Conservation (phyloP, 2,888 invertebrate genomes). For the Uloborus plumipes region DNA sequence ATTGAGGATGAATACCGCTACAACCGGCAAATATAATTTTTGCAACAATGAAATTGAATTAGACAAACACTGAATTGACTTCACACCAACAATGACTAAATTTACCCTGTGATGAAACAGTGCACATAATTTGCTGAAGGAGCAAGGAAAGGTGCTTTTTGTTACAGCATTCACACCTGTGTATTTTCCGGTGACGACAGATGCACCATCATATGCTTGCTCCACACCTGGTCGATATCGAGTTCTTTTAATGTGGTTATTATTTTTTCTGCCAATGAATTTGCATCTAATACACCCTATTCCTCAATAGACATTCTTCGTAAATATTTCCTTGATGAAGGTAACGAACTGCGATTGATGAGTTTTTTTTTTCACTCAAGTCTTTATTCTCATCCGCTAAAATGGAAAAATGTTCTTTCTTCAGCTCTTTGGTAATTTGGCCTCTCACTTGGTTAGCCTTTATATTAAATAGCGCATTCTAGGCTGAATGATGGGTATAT, state of each 20-base stretch:
- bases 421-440: background rate
- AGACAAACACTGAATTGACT: background rate
- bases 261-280: background rate
- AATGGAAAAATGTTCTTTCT: constrained; percentile 7
- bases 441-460: constrained; percentile 5
- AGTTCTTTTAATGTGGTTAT: background rate
- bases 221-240: background rate
- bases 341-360: constrained; percentile 3
- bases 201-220: constrained; percentile 20
- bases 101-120: constrained; percentile 28
- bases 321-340: constrained; percentile 1
- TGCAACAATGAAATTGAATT: constrained; percentile 9
- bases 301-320: constrained; percentile 12
- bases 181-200: constrained; percentile 11
- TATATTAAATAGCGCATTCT: constrained; percentile 12
- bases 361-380: constrained; percentile 2
- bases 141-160: constrained; percentile 5
- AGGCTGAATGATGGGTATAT: constrained; percentile 17
- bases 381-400: constrained; percentile 21
- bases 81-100: constrained; percentile 24
- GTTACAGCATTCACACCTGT: background rate
- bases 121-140: constrained; percentile 12
- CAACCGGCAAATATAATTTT: constrained; percentile 14
- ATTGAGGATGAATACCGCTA: constrained; percentile 7
- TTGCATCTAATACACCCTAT: background rate